phyloP scores from a whole-genome alignment of 1,140 invertebrate genomes.

The Lepidotrigona ventralis region DNA sequence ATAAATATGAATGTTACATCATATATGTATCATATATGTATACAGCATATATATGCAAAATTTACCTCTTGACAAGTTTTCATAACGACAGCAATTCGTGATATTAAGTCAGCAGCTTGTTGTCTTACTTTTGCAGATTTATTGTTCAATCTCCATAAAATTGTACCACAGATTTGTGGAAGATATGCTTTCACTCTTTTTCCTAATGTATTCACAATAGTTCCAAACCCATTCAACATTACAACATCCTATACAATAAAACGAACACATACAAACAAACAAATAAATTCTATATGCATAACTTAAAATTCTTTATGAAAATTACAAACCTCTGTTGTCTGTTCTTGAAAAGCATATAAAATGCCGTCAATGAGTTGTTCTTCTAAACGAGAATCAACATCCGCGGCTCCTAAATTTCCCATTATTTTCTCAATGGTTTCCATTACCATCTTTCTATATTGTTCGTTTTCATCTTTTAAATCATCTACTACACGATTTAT shows the following conservation, averaged over 20 bases:
- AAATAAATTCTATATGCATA: slow-evolving; percentile 4
- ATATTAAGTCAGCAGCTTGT: slow-evolving; percentile 99
- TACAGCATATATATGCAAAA: slow-evolving; percentile 20
- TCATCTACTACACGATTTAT: slow-evolving; percentile 99
- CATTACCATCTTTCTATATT: slow-evolving; percentile 99
- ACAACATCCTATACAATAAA: slow-evolving; percentile 91
- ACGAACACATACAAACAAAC: slow-evolving; percentile 55
- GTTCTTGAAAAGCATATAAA: slow-evolving; percentile 99
- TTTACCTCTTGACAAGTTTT: slow-evolving; percentile 98
- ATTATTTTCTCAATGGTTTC: slow-evolving; percentile 99
- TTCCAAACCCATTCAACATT: slow-evolving; percentile 99
- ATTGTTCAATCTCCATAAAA: slow-evolving; percentile 99
- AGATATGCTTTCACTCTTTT: slow-evolving; percentile 99
- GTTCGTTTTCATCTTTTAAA: slow-evolving; percentile 99
- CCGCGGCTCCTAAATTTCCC: slow-evolving; percentile 97
- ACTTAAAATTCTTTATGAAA: slow-evolving; percentile 18
- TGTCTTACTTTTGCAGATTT: slow-evolving; percentile 99
- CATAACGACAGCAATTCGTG: slow-evolving; percentile 99
- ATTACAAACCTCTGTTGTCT: slow-evolving; percentile 94
- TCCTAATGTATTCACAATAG: slow-evolving; percentile 98
- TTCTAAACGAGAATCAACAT: slow-evolving; percentile 98
- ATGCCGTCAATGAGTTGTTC: slow-evolving; percentile 99
- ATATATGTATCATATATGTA: not conserved
- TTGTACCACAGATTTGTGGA: slow-evolving; percentile 99
- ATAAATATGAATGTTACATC: slow-evolving; percentile 21